Percentiles rank a stretch among this genome's conserved stretches.
phyloP scores from a whole-genome alignment of 35 echinoderm and acorn worm species.

The Heliocidaris tuberculata region DNA sequence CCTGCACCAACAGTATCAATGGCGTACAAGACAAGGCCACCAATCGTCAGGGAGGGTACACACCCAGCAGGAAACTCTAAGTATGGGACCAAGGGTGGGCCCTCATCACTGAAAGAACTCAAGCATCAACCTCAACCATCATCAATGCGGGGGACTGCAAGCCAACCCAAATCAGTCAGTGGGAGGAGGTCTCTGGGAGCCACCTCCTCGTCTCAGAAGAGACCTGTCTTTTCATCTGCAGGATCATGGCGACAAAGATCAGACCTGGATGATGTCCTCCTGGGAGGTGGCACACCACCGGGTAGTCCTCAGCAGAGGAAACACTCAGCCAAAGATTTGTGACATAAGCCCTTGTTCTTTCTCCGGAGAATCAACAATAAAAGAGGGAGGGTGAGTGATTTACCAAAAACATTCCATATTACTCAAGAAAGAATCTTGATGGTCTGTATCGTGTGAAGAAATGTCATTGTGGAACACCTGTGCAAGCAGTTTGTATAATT shows the following conservation, averaged over 20 bases:
- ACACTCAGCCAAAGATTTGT: constrained; percentile 5
- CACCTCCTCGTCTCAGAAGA: neutral
- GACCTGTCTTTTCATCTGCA: constrained; percentile 84
- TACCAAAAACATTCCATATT: neutral
- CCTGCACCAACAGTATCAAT: neutral
- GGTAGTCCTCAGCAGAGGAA: constrained; percentile 12
- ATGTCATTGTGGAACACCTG: neutral
- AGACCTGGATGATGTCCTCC: constrained; percentile 45
- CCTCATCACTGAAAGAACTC: neutral
- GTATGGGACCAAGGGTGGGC: neutral
- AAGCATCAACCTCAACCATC: neutral
- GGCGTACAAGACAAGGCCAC: neutral
- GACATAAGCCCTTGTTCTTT: neutral
- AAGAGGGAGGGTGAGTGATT: neutral
- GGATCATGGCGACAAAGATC: constrained; percentile 81
- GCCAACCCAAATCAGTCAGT: neutral
- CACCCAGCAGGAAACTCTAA: neutral
- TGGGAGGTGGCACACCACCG: neutral
- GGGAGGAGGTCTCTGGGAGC: neutral
- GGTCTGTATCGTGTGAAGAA: neutral
- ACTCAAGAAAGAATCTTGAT: neutral
- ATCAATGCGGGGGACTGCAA: neutral
- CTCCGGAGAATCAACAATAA: neutral
- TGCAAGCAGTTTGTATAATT: neutral
- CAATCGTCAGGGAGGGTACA: neutral